Percentiles rank a stretch among this genome's conserved stretches.
Conservation (phyloP, 1,140 invertebrate genomes). For the Polypedilum vanderplanki region DNA sequence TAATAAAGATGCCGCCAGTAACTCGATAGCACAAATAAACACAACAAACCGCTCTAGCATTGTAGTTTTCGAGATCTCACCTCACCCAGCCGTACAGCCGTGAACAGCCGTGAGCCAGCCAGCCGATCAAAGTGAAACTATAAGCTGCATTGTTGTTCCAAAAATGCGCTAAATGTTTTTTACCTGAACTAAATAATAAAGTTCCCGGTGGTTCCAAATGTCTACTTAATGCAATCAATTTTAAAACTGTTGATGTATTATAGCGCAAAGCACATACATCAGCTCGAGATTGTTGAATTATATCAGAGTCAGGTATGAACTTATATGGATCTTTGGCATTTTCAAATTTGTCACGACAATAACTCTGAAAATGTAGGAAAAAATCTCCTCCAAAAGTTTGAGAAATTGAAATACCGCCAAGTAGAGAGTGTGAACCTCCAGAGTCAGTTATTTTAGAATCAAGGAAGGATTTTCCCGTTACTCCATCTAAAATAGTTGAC, state of each 20-base stretch:
- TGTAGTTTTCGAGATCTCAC: no score
- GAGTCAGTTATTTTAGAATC: conserved; percentile 58
- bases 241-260: conserved; percentile 57
- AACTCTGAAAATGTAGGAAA: conserved; percentile 42
- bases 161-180: not conserved
- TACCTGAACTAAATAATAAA: conserved; percentile 60
- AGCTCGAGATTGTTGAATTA: conserved; percentile 55
- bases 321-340: conserved; percentile 55
- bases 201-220: conserved; percentile 62
- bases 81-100: no score
- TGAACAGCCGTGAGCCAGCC: no score
- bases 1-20: no score
- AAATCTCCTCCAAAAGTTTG: conserved; percentile 43
- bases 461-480: conserved; percentile 56
- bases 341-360: conserved; percentile 43
- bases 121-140: no score
- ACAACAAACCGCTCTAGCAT: no score
- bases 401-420: conserved; percentile 41
- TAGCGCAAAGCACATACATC: conserved; percentile 68
- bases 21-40: no score
- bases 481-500: conserved; percentile 61
- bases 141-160: no score
- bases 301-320: conserved; percentile 56
- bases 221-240: conserved; percentile 61
- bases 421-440: conserved; percentile 52